Base-by-base conservation (phyloP, 2,888 invertebrate species). In the Synanthedon vespiformis region DNA sequence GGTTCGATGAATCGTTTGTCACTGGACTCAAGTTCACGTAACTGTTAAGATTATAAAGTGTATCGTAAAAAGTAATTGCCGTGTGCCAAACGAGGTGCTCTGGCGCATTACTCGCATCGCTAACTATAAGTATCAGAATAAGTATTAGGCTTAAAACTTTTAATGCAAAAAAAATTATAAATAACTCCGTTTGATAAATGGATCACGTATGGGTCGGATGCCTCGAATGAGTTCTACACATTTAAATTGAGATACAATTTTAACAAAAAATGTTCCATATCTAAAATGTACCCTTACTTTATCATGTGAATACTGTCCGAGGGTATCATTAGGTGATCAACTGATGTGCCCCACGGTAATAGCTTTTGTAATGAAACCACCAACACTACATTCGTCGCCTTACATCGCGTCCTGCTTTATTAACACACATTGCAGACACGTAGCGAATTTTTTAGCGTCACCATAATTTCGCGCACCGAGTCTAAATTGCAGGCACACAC, bases 1-100 rank as follows among this genome's bases (percentile, higher is more conserved):
- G 56, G 58, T 65, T 59, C 56, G 60, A 63, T 70, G 62, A 70
- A 75, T 75, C 64, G 67, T 68, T 75, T 75, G 66, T 76, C 73
- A 75, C 68, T 67, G 67, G 57, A 59, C 61, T 60, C 58, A 60
- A 59, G 60, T 61, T 62, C 59, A 58, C 61, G 62, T 63, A 60
- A 63, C 61, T 54, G 44, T 44, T 22, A 44, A 44, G 44, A 44
- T 44, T 18, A 44, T 44, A 44, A 14, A 34, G 34, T 34, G 34
- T 34, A 34, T 44, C 13, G 44, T 44, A 44, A 12, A 44, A 44
- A 44, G 12, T 13, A 44, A 44, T 44, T 13, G 34, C 44, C 4
- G n/a, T 44, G 44, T n/a, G n/a, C n/a, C 14, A 44, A 44, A 44
- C 44, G 14, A 44, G 44, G 44, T 12, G 6, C 14, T 44, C 44